Evolutionary conservation across 2,113 vertebrate species (phyloP).

Genomic region (Sapajus apella): DNA sequence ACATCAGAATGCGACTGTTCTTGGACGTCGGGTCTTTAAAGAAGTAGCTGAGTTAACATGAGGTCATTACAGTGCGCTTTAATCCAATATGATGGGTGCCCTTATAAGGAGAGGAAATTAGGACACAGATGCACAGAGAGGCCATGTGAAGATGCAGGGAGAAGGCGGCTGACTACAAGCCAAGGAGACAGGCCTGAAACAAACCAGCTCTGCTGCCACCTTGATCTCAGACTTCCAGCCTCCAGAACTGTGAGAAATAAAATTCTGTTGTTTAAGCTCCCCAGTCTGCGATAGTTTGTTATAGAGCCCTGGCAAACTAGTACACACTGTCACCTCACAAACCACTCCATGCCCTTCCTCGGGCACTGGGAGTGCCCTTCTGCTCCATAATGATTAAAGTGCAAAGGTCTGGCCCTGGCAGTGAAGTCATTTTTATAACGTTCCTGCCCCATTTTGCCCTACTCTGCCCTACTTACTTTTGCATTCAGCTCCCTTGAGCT

Average conservation of each 20-base stretch:
- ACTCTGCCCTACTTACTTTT: background rate
- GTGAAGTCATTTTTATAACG: background rate
- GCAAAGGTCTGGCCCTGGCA: background rate
- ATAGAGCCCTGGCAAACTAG: background rate
- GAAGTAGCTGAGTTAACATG: background rate
- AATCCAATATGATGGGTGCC: background rate
- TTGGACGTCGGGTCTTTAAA: background rate
- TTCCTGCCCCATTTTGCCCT: background rate
- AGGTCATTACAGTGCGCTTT: background rate
- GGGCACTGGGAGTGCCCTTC: background rate
- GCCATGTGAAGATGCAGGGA: background rate
- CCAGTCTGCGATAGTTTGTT: background rate
- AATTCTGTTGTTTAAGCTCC: background rate
- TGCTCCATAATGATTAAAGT: background rate
- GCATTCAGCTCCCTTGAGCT: background rate
- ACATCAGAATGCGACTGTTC: background rate
- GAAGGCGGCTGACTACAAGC: background rate
- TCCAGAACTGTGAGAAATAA: background rate
- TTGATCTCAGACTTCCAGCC: background rate
- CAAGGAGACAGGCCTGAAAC: background rate
- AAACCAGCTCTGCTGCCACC: background rate
- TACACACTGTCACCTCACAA: background rate
- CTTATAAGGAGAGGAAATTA: background rate
- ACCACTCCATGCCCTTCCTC: background rate
- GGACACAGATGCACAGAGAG: background rate